These are phyloP conservation scores for Pomatorhinus ruficollis DNA, from an alignment of 2,113 vertebrate species.

Conservation along the genomic window DNA sequence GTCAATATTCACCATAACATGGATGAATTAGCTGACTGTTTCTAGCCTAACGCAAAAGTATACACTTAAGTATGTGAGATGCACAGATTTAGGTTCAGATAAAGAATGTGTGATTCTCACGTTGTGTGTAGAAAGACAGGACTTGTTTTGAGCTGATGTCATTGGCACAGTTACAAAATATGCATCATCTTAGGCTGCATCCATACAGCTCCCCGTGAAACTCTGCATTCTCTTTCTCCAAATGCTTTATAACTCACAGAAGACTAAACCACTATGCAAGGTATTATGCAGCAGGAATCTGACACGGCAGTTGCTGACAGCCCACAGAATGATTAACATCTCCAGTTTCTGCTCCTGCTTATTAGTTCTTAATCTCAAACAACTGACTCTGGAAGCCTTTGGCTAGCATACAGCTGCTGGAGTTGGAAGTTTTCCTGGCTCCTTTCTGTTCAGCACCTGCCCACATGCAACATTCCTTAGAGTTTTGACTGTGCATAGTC, in stretches of 20 bases:
- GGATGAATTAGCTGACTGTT: neutral
- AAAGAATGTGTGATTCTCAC: accelerated
- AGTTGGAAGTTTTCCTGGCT: neutral
- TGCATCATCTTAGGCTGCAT: neutral
- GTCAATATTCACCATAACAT: neutral
- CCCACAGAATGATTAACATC: neutral
- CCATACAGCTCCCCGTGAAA: neutral
- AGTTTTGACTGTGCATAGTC: neutral
- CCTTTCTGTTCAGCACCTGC: neutral
- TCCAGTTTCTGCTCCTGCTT: neutral
- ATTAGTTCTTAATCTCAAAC: neutral
- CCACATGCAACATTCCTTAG: neutral
- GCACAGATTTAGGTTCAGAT: neutral
- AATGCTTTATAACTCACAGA: neutral
- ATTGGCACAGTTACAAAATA: accelerated
- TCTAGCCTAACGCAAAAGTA: accelerated
- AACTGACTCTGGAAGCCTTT: neutral
- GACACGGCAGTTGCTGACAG: neutral
- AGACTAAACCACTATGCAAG: neutral
- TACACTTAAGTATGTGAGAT: neutral
- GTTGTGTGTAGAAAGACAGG: accelerated
- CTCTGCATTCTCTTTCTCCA: neutral
- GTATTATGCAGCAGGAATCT: neutral
- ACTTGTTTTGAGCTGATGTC: neutral
- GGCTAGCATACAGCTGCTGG: neutral